Base-by-base conservation (phyloP, 2,113 vertebrate genomes). In the Tetrax tetrax region DNA sequence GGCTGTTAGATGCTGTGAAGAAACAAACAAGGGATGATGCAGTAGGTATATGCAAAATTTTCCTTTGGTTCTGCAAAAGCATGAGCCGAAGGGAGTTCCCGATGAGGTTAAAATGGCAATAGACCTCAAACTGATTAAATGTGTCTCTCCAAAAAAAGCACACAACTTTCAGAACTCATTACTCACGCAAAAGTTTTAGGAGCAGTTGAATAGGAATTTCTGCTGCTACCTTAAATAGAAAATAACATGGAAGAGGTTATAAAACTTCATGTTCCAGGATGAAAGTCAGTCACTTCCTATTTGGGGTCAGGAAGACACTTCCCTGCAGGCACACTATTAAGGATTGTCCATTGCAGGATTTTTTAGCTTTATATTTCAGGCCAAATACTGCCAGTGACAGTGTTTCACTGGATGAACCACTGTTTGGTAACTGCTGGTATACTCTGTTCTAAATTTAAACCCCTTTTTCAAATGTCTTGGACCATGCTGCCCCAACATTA, bases 191-290 rank as follows among this genome's bases (percentile, higher is more conserved):
- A 76, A 81, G 68, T 89, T 92, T 82, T 59, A 84, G 72, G 77
- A 90, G 33, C 12, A 56, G 48, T 78, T 2, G 4, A 84, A 10
- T 53, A 84, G 90, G 41, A 79, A 86, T 66, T 74, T 87, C 43
- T 78, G 51, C 60, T 82, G 33, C 43, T 87, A 48, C 65, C 69
- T 81, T 71, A 87, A 79, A 89, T 84, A 94, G 60, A 92, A 94
- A 71, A 60, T 60, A 71, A 28, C 21, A 51, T 81, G 43, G 48
- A 84, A 87, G 89, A 82, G 45, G 69, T 95, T 89, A 78, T 91
- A 87, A 90, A 95, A 91, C n/a, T 82, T 95, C 18, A 24, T 84
- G 72, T 94, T 87, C 53, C 69, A 84, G 69, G 83, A 89, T 87
- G 83, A 94, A 92, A 93, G 86, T 86, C 47, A 81, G 60, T 19